Conservation (phyloP, 2,113 vertebrate species). For the Neolamprologus cancellatus region DNA sequence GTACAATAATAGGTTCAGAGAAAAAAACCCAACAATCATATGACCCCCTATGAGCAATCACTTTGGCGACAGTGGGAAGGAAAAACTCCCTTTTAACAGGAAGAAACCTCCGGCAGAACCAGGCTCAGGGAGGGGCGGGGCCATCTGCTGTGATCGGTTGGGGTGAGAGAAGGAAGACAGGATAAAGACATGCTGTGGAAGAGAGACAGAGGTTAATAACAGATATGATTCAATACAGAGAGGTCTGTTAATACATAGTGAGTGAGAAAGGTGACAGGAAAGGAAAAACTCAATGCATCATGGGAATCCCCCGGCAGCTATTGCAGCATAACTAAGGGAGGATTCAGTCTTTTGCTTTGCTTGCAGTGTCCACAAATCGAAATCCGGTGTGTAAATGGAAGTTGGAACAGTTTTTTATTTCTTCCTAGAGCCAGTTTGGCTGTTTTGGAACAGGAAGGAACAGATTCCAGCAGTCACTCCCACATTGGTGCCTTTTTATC, state of each 20-base stretch:
- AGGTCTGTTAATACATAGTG: rapidly evolving
- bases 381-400: neutral
- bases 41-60: neutral
- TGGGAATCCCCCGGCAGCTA: neutral
- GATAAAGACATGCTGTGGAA: neutral
- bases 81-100: neutral
- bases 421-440: neutral
- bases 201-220: neutral
- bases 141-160: rapidly evolving
- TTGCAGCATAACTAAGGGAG: neutral
- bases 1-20: rapidly evolving
- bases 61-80: rapidly evolving
- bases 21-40: neutral
- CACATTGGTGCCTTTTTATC: neutral
- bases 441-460: neutral
- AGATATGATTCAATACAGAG: rapidly evolving
- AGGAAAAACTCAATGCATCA: neutral
- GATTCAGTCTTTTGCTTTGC: neutral
- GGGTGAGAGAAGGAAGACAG: neutral
- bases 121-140: neutral
- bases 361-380: rapidly evolving
- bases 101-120: rapidly evolving
- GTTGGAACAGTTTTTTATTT: neutral
- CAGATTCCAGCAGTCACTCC: neutral
- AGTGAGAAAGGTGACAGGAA: neutral